phyloP scores from a whole-genome alignment of 2,888 invertebrate species.

The Lapara coniferarum region DNA sequence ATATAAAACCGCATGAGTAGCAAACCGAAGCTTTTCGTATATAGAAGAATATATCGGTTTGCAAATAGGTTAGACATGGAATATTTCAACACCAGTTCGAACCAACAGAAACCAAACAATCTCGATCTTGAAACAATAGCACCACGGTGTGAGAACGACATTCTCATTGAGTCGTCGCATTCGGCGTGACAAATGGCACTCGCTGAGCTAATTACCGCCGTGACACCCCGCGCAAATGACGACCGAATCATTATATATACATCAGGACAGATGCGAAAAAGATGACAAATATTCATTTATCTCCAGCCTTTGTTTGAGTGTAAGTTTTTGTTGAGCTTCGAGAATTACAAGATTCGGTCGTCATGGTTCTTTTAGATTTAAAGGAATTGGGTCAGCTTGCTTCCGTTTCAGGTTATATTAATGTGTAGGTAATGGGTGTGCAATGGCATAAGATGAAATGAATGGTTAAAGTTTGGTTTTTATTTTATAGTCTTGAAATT shows the following conservation, averaged over 20 bases:
- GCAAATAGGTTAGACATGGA: background rate
- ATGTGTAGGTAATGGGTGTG: background rate
- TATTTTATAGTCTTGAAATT: background rate
- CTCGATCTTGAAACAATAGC: background rate
- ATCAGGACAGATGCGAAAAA: conserved; percentile 22
- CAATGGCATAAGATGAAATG: background rate
- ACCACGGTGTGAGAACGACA: conserved; percentile 24
- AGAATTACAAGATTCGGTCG: background rate
- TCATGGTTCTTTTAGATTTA: background rate
- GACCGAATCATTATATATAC: conserved; percentile 27
- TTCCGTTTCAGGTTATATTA: background rate
- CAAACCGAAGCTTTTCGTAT: no score
- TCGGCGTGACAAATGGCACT: conserved; percentile 31
- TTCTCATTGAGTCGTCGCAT: conserved; percentile 23
- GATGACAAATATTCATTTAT: conserved; percentile 23
- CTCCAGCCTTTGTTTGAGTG: conserved; percentile 15
- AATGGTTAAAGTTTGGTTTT: background rate
- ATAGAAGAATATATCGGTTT: no score
- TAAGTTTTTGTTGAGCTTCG: conserved; percentile 15
- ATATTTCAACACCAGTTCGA: background rate
- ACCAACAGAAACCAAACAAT: background rate
- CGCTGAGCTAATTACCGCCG: conserved; percentile 29
- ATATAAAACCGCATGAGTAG: no score
- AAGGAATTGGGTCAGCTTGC: background rate
- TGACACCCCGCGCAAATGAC: conserved; percentile 22